Evolutionary conservation across 1,140 invertebrate species (phyloP).

Genomic region (Drosophila bipectinata): DNA sequence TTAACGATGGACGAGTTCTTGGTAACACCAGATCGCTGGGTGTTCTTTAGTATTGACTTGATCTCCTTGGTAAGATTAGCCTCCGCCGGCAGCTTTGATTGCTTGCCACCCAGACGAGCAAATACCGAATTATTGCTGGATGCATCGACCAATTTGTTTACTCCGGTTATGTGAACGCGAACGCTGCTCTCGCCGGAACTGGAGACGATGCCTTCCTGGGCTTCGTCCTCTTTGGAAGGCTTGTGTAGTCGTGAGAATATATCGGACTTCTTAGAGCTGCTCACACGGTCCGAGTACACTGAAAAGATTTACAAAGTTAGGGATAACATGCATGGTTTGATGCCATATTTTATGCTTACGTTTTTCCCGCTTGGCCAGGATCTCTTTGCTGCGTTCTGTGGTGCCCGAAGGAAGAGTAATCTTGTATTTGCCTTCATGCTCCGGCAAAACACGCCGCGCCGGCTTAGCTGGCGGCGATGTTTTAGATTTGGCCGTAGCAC

Average conservation of each 20-base stretch:
- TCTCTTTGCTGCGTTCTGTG: conserved; percentile 84
- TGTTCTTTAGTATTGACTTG: conserved; percentile 80
- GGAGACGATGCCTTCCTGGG: conserved; percentile 69
- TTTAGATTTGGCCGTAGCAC: conserved; percentile 10
- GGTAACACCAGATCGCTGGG: conserved; percentile 41
- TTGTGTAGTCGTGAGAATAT: conserved; percentile 73
- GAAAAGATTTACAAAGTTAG: not conserved
- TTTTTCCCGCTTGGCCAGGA: conserved; percentile 83
- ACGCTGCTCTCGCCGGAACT: conserved; percentile 64
- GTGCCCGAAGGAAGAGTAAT: conserved; percentile 84
- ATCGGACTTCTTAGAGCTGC: conserved; percentile 58
- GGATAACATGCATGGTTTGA: not conserved
- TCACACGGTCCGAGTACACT: conserved; percentile 81
- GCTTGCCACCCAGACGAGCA: conserved; percentile 73
- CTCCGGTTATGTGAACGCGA: conserved; percentile 54
- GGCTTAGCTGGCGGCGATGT: conserved; percentile 63
- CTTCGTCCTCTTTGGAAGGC: conserved; percentile 45
- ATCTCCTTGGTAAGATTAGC: conserved; percentile 64
- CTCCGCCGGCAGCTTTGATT: conserved; percentile 16
- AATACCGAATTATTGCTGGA: conserved; percentile 71
- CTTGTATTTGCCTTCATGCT: conserved; percentile 85
- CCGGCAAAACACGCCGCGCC: conserved; percentile 84
- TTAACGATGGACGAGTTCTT: conserved; percentile 70
- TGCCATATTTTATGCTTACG: conserved; percentile 41
- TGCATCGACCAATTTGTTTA: conserved; percentile 24